These are phyloP conservation scores for Apogon talboti DNA, from an alignment of 2,797 vertebrate genomes.

Conservation along the genomic window DNA sequence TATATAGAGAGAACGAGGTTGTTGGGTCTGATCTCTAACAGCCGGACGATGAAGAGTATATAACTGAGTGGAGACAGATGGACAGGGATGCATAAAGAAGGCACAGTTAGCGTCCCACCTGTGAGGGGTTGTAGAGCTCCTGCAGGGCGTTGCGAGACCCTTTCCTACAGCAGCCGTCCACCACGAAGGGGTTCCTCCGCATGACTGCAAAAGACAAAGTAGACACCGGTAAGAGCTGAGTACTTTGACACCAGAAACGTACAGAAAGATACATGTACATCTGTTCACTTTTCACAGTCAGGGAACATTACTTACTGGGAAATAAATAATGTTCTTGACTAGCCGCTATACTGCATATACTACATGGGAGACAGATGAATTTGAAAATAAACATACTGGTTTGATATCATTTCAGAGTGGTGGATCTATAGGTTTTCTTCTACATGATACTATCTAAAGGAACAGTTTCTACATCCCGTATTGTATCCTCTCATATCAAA, in stretches of 20 bases:
- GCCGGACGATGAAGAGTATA: not conserved
- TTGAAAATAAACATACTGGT: no score
- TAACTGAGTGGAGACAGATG: not conserved
- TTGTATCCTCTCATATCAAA: no score
- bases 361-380: no score
- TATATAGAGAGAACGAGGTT: not conserved
- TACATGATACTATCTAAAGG: no score
- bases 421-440: no score
- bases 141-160: conserved; percentile 94
- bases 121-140: conserved; percentile 94
- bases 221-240: conserved; percentile 17
- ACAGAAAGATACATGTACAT: no score
- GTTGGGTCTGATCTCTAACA: conserved; percentile 11
- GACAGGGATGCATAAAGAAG: not conserved
- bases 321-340: no score
- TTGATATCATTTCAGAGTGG: no score
- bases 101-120: conserved; percentile 79
- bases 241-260: conserved; percentile 1
- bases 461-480: no score
- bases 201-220: conserved; percentile 87
- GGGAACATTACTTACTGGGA: no score
- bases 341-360: no score
- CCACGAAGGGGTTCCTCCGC: conserved; percentile 92
- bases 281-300: no score
- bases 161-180: conserved; percentile 94